Conservation (phyloP, 1,140 invertebrate genomes). For the Archivesica marissinica region DNA sequence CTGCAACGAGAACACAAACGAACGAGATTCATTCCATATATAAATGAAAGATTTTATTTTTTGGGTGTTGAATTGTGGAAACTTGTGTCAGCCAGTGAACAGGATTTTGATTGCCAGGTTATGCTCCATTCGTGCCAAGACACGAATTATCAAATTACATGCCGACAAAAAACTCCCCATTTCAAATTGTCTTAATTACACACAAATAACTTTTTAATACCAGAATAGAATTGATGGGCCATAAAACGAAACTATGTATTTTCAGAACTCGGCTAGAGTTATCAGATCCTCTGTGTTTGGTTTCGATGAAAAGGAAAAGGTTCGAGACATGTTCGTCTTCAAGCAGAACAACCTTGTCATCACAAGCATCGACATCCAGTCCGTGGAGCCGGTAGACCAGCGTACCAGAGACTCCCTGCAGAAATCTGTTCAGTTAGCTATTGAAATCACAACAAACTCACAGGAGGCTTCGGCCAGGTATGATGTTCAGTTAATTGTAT, state of each 20-base stretch:
- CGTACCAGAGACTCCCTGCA: conserved; percentile 85
- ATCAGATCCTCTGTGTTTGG: conserved; percentile 86
- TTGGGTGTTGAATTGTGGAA: neutral
- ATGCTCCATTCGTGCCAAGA: too few species aligned
- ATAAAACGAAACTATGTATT: too few species aligned
- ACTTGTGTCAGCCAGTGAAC: neutral
- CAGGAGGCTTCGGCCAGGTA: conserved; percentile 85
- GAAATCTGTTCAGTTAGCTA: conserved; percentile 86
- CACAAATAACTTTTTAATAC: too few species aligned
- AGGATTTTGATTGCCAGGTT: too few species aligned
- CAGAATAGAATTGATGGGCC: too few species aligned
- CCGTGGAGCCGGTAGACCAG: conserved; percentile 86
- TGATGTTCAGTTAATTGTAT: too few species aligned
- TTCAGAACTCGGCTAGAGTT: conserved; percentile 85
- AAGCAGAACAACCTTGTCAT: conserved; percentile 85
- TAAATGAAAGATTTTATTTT: too few species aligned
- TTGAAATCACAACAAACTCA: conserved; percentile 86
- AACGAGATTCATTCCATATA: too few species aligned
- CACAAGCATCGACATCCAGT: conserved; percentile 86
- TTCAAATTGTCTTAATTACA: too few species aligned
- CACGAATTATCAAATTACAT: too few species aligned
- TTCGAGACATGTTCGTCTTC: conserved; percentile 83
- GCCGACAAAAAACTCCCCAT: too few species aligned
- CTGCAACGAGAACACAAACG: too few species aligned
- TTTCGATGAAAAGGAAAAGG: conserved; percentile 84